Evolutionary conservation across 92 coral and sea anemone genomes (phyloP), one percentile per base, ranked within the genome.

Genomic region (Diadumene lineata): DNA sequence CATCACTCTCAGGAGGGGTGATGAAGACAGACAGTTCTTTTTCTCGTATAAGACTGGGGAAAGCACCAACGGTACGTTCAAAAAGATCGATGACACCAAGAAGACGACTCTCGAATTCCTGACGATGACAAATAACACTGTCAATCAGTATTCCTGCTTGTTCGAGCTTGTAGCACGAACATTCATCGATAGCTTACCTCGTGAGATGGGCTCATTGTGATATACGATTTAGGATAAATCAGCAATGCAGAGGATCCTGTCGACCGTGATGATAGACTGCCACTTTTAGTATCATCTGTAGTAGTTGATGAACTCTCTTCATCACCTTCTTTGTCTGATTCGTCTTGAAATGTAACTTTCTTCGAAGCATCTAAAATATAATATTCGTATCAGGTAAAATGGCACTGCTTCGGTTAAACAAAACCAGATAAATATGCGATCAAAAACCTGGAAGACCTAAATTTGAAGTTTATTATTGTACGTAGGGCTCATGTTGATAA

Each of bases 1-100:
- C 86, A 77, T 96, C 99, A 56, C 87, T 81, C 53, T 78, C 63
- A 1, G 99, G 99, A 10, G 99, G 99, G 56, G 32, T 88, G 60
- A 90, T 87, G 56, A 85, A 89, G 19, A 82, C 73, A n/a, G 90
- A 81, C 27, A 96, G 70, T 65, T 73, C 81, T 13, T 83, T 86
- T 43, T 92, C 99, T 75, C 77, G 90, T 38, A 88, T 81, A 68
- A 96, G 79, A 70, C 97, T 88, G 38, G 85, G 83, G 43, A 88
- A 96, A 1, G 82, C 88, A 21, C 96, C 79, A 8, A 83, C 86
- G 1, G 92, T 86, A 50, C 88, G 89, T 70, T 96, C 93, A 81
- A 96, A 96, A 31, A 89, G 89, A 6, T 85, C 76, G 34, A 96
- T 82, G 22, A 92, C 73, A 61, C 78, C 80, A 55, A 82, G 68